A percentile compares a stretch with the other conserved stretches of the same genome.
Conservation (phyloP, 1,140 invertebrate genomes). For the Solen grandis region DNA sequence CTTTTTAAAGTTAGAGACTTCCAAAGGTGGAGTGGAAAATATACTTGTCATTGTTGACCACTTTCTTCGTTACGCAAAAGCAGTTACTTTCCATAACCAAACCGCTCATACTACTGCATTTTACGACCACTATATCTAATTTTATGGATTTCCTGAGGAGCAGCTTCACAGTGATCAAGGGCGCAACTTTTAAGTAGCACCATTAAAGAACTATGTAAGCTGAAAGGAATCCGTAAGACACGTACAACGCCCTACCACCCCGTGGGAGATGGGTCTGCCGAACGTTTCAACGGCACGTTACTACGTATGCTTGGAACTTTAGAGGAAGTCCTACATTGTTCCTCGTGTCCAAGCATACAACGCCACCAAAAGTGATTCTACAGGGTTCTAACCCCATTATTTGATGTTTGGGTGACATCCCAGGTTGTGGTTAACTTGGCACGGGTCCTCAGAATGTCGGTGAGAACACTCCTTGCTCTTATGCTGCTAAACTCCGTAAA, state of each 20-base stretch:
- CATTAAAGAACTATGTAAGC: constrained; percentile 4
- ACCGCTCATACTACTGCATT: neutral
- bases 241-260: constrained; percentile 12
- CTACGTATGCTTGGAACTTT: constrained; percentile 3
- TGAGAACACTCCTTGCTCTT: neutral
- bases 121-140: neutral
- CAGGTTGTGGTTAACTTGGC: constrained; percentile 17
- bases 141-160: neutral
- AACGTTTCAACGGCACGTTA: neutral
- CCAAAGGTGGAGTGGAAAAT: constrained; percentile 6
- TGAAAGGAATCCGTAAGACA: neutral
- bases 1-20: neutral
- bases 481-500: neutral
- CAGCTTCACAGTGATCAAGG: constrained; percentile 10
- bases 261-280: neutral
- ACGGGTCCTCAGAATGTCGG: neutral
- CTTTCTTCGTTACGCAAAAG: neutral
- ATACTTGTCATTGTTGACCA: constrained; percentile 8
- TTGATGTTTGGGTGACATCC: constrained; percentile 23
- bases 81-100: neutral
- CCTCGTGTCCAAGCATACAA: constrained; percentile 15
- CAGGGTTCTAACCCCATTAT: neutral
- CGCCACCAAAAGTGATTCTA: neutral
- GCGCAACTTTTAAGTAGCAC: neutral
- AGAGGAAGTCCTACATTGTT: constrained; percentile 10